A percentile compares a stretch with the other conserved stretches of the same genome.
phyloP scores from a whole-genome alignment of 1,140 invertebrate genomes.

The Zaprionus tsacasi region DNA sequence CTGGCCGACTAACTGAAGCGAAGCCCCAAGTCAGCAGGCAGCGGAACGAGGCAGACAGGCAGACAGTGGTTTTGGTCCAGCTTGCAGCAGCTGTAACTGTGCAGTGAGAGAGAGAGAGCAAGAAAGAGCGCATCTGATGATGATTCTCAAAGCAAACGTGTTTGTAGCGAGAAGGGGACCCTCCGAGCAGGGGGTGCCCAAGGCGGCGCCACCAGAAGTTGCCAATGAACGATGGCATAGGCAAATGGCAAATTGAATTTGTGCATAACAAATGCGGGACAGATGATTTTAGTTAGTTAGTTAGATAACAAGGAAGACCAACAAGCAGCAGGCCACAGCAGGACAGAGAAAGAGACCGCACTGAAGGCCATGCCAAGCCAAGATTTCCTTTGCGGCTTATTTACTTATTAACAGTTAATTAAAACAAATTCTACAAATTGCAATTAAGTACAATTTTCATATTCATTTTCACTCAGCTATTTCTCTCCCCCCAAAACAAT shows the following conservation, averaged over 20 bases:
- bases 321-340: conserved; percentile 20
- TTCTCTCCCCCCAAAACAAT: not conserved
- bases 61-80: conserved; percentile 49
- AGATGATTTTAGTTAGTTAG: conserved; percentile 57
- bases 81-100: conserved; percentile 29
- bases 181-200: conserved; percentile 21
- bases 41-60: conserved; percentile 38
- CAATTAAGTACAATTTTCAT: not conserved
- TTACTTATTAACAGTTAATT: conserved; percentile 7
- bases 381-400: not conserved
- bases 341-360: conserved; percentile 7
- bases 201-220: conserved; percentile 66
- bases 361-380: conserved; percentile 6
- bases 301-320: conserved; percentile 43
- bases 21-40: conserved; percentile 37
- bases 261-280: conserved; percentile 73
- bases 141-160: conserved; percentile 64
- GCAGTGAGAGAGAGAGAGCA: not conserved
- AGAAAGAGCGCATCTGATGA: conserved; percentile 45
- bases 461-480: not conserved
- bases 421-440: not conserved
- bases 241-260: conserved; percentile 78
- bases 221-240: conserved; percentile 73
- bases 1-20: conserved; percentile 66
- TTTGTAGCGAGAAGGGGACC: not conserved